A percentile compares a stretch with the other conserved stretches of the same genome.
phyloP scores from a whole-genome alignment of 1,140 invertebrate genomes.

The Drusus annulatus region DNA sequence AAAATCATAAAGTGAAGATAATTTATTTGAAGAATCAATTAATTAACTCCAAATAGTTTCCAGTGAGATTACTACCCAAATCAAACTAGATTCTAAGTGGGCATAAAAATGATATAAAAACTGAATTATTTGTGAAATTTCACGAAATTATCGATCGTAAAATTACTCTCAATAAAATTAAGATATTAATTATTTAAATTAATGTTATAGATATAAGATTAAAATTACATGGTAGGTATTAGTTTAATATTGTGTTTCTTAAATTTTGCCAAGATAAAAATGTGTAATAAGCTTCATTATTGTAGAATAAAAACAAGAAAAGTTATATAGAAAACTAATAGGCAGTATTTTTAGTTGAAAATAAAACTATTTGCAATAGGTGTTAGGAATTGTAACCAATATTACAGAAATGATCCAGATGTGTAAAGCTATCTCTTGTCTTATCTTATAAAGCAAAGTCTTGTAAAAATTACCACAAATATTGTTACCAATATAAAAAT shows the following conservation, averaged over 20 bases:
- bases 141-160: background rate
- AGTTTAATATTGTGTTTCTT: too few species aligned
- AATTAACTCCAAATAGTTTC: too few species aligned
- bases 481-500: conserved; percentile 5
- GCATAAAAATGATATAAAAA: background rate
- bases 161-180: too few species aligned
- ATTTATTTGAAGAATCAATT: too few species aligned
- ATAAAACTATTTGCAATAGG: conserved; percentile 1
- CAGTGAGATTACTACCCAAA: too few species aligned
- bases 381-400: conserved; percentile 21
- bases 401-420: conserved; percentile 23
- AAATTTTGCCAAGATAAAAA: too few species aligned
- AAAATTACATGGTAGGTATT: too few species aligned
- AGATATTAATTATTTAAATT: too few species aligned
- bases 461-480: conserved; percentile 29
- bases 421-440: background rate
- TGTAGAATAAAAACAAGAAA: conserved; percentile 23
- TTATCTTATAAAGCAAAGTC: background rate
- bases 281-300: conserved; percentile 24
- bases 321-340: conserved; percentile 16
- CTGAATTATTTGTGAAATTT: background rate
- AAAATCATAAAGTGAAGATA: too few species aligned
- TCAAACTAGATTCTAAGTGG: too few species aligned
- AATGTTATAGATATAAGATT: too few species aligned
- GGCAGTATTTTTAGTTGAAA: conserved; percentile 12